A percentile compares a stretch with the other conserved stretches of the same genome.
Evolutionary conservation across 2,113 vertebrate species (phyloP).

Genomic region (Columbina picui): DNA sequence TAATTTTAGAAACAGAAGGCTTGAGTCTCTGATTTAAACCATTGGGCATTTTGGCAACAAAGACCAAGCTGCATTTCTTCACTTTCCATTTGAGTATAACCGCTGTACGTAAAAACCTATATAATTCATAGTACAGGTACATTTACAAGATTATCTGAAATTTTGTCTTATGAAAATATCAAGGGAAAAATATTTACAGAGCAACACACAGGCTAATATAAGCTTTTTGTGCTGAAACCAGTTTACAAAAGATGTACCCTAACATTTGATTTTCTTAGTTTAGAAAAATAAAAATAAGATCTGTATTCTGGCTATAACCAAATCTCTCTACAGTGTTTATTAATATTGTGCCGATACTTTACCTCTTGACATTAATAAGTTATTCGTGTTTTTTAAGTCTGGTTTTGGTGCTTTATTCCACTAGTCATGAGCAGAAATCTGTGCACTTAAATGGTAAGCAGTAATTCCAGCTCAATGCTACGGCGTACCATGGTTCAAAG

Average conservation of each 20-base stretch:
- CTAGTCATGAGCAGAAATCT: neutral
- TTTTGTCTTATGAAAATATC: neutral
- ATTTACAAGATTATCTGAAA: neutral
- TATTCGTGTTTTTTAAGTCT: neutral
- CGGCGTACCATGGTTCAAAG: neutral
- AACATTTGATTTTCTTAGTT: neutral
- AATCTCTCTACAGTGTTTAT: neutral
- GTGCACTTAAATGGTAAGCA: neutral
- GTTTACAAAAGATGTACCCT: neutral
- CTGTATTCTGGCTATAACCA: constrained; percentile 9
- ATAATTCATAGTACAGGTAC: neutral
- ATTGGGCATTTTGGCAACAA: neutral
- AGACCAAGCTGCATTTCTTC: neutral
- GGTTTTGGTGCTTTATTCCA: neutral
- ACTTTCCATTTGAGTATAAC: neutral
- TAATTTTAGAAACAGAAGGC: neutral
- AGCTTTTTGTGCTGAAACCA: neutral
- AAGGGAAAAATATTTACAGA: neutral
- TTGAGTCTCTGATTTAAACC: neutral
- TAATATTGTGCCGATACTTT: neutral
- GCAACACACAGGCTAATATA: neutral
- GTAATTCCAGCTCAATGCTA: neutral
- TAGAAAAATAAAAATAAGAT: constrained; percentile 26
- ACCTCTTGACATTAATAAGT: neutral
- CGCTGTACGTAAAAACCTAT: neutral